Evolutionary conservation across 2,888 invertebrate genomes (phyloP).

Genomic region (Anaspis maculata): DNA sequence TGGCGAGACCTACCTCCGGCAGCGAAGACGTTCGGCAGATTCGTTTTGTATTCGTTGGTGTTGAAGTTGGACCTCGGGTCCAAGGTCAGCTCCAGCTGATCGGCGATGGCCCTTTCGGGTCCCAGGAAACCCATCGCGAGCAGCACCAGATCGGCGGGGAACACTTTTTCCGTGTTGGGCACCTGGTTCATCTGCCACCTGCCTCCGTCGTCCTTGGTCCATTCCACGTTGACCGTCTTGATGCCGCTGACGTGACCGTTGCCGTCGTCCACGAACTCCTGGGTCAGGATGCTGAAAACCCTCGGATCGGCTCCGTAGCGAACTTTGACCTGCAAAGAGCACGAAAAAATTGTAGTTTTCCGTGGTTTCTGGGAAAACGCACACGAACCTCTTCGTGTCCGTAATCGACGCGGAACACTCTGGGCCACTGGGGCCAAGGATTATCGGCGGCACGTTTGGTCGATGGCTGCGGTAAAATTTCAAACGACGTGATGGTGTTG

Average conservation of each 20-base stretch:
- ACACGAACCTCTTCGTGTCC: constrained; percentile 86
- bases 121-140: constrained; percentile 99
- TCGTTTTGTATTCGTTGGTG: constrained; percentile 82
- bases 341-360: too few relatives aligned
- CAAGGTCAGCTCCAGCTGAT: constrained; percentile 68
- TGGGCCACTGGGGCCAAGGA: constrained; percentile 99
- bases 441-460: constrained; percentile 74
- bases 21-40: constrained; percentile 84
- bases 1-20: constrained; percentile 98
- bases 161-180: constrained; percentile 68
- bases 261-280: constrained; percentile 89
- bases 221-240: constrained; percentile 82
- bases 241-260: constrained; percentile 86
- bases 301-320: constrained; percentile 89
- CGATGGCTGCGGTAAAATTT: constrained; percentile 92
- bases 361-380: too few relatives aligned
- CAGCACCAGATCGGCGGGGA: constrained; percentile 83
- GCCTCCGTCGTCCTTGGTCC: constrained; percentile 86
- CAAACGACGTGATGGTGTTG: constrained; percentile 84
- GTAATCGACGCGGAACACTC: constrained; percentile 93
- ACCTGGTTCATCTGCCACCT: constrained; percentile 92
- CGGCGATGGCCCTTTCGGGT: constrained; percentile 83
- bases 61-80: constrained; percentile 91
- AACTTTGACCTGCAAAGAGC: constrained; percentile 53
- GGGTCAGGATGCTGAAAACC: constrained; percentile 86